Evolutionary conservation across 2,797 vertebrate species (phyloP).

Genomic region (Catamblyrhynchus diadema): DNA sequence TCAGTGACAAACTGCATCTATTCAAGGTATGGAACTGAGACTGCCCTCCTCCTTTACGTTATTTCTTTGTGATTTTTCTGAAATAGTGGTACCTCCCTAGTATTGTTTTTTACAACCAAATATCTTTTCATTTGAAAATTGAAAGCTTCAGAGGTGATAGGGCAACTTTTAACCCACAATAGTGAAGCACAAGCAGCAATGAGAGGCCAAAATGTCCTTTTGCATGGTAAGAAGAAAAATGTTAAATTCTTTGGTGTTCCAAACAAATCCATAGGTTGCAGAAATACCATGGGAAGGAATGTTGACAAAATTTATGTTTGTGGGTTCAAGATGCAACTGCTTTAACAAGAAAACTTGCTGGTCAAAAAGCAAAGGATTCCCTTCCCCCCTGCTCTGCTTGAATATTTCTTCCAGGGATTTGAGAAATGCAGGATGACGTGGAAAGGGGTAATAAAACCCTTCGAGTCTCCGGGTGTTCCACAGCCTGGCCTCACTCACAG

Average conservation of each 20-base stretch:
- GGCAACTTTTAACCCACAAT: background rate
- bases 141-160: background rate
- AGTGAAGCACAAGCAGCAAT: background rate
- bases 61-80: background rate
- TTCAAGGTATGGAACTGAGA: background rate
- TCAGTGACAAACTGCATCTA: background rate
- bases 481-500: conserved; percentile 8
- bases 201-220: background rate
- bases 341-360: background rate
- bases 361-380: conserved; percentile 30
- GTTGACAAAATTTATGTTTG: background rate
- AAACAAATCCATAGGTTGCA: background rate
- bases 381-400: conserved; percentile 17
- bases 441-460: conserved; percentile 57
- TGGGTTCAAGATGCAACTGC: background rate
- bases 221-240: background rate
- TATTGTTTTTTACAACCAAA: background rate
- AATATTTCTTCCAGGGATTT: conserved; percentile 50
- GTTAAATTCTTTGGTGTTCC: background rate
- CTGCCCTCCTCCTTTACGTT: background rate
- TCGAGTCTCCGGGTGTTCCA: background rate
- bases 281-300: background rate
- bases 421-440: conserved; percentile 55
- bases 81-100: background rate
- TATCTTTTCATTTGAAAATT: background rate